Evolutionary conservation across 2,113 vertebrate species (phyloP).

Genomic region (Nibea albiflora): DNA sequence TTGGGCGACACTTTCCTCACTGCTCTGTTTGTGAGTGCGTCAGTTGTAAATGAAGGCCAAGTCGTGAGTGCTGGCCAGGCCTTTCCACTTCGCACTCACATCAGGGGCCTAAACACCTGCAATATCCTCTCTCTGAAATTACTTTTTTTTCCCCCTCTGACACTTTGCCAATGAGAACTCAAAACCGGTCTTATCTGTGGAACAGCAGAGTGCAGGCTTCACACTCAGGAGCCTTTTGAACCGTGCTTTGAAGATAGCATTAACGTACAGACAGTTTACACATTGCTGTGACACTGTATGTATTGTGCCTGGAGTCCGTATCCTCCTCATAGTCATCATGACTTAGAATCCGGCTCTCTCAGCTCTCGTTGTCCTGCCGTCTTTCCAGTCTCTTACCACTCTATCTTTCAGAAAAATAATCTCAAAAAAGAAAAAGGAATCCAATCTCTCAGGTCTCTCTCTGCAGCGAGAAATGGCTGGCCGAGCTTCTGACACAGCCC

Average conservation of each 20-base stretch:
- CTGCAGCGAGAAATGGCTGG: constrained; percentile 53
- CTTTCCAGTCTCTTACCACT: constrained; percentile 28
- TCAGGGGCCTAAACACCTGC: constrained; percentile 65
- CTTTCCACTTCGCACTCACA: constrained; percentile 62
- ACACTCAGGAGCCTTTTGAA: constrained; percentile 40
- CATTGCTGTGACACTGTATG: constrained; percentile 22
- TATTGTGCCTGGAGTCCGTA: not conserved
- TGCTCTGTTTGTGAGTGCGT: constrained; percentile 57
- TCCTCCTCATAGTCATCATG: constrained; percentile 2
- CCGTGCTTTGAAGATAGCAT: constrained; percentile 53
- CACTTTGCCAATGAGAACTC: constrained; percentile 58
- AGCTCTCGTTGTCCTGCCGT: not conserved
- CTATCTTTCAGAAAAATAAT: constrained; percentile 24
- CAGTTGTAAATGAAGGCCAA: constrained; percentile 61
- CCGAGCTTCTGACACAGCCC: constrained; percentile 64
- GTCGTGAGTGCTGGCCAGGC: constrained; percentile 34
- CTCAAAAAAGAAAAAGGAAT: constrained; percentile 44
- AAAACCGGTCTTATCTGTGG: constrained; percentile 59
- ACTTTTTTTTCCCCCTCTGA: constrained; percentile 46
- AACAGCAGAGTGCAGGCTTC: constrained; percentile 55
- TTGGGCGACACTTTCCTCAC: constrained; percentile 54
- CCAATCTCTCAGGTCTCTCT: constrained; percentile 47
- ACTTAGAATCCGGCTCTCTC: constrained; percentile 24
- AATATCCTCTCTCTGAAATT: constrained; percentile 51
- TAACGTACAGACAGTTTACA: constrained; percentile 49